Base-by-base conservation (phyloP, 1,140 invertebrate genomes). In the Aphelinus atriplicis region DNA sequence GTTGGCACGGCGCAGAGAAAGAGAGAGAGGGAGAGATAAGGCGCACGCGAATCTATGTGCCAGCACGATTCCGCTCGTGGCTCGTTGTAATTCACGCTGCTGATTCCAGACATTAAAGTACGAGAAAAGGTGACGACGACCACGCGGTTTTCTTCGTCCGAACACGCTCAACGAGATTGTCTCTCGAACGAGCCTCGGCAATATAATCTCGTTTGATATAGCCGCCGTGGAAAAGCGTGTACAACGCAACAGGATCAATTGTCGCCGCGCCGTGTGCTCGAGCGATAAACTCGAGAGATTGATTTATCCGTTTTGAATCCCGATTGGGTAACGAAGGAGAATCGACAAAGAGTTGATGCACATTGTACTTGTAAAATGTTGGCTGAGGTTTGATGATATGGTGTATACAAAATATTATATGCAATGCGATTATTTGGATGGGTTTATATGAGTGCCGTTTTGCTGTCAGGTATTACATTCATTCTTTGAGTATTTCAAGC, bases 41-140 rank as follows among this genome's bases (percentile, higher is more conserved):
- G 26, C 62, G 60, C 80, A 83, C 79, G 80, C 80, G 73, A 82
- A 61, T 68, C 61, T 6, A 77, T 71, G 26, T 56, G 26, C 50
- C 48, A 7, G 71, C 63, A 73, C 53, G 71, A 65, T 57, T 73
- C 56, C n/a, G 71, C 63, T 64, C 63, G 56, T 47, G 71, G 61
- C n/a, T 73, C 61, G 62, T 48, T 73, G 65, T 64, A 73, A 65
- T 64, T 64, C 61, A 73, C 63, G 50, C 75, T 71, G 53, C 76
- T 75, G 76, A 77, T 77, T 74, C 65, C 65, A 48, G 77, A 71
- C 57, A 63, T 65, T 76, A 76, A 57, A 69, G 62, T 75, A 65
- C 51, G 64, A 57, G 63, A 64, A 69, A 67, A 73, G 73, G 45
- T 67, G 80, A 80, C 65, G 75, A 78, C 78, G 78, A 78, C 78